Conservation (phyloP, 2,888 invertebrate genomes). For the Tenthredo amoena region DNA sequence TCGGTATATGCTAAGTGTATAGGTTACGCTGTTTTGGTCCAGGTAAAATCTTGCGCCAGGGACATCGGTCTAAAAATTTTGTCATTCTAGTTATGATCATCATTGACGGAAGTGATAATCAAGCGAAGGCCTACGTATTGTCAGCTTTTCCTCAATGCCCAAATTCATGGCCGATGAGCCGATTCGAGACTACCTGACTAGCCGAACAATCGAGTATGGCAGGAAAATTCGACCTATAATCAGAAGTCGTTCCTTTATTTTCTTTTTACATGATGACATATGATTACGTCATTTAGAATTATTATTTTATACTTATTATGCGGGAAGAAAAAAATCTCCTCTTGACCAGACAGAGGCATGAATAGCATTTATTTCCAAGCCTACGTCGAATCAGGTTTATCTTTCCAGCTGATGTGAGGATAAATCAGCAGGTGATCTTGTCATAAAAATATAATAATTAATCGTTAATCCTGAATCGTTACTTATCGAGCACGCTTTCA, state of each 20-base stretch:
- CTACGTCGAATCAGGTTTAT: not conserved
- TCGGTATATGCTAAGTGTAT: not conserved
- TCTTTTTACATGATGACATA: not conserved
- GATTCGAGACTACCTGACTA: slow-evolving; percentile 7
- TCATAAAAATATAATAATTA: not conserved
- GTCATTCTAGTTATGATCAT: not conserved
- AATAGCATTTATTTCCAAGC: not conserved
- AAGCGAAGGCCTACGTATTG: not conserved
- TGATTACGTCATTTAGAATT: not conserved
- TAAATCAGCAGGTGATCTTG: not conserved
- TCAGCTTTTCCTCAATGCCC: not conserved
- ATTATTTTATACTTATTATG: not conserved
- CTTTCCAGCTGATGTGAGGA: not conserved
- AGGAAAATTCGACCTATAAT: not conserved
- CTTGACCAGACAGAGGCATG: not conserved
- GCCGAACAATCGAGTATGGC: not conserved
- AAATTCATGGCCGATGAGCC: slow-evolving; percentile 26
- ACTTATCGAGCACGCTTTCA: not conserved
- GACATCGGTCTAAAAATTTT: not conserved
- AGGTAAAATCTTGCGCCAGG: not conserved
- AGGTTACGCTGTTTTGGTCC: not conserved
- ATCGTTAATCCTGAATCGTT: not conserved
- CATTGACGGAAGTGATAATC: slow-evolving; percentile 18
- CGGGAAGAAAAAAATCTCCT: not conserved
- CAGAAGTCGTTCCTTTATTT: not conserved